Conservation (phyloP, 2,113 vertebrate genomes). For the Cochlearius cochlearius region DNA sequence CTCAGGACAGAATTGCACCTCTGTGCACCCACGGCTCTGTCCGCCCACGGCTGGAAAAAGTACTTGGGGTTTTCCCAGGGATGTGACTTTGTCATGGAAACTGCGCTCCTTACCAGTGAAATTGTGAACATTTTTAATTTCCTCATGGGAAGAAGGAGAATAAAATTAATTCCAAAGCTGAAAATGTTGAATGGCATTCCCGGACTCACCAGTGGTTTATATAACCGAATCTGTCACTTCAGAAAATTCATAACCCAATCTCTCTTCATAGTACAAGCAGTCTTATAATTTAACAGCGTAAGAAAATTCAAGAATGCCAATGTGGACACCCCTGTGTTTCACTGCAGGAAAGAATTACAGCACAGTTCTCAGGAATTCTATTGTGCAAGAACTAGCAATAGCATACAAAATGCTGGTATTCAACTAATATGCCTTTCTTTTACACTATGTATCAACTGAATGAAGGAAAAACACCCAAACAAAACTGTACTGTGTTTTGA, state of each 20-base stretch:
- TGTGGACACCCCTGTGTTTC: slow-evolving; percentile 57
- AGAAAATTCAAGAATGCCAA: slow-evolving; percentile 54
- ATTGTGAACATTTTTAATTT: slow-evolving; percentile 23
- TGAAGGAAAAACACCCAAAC: slow-evolving; percentile 5
- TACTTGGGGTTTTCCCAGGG: slow-evolving; percentile 2
- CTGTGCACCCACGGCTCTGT: neutral
- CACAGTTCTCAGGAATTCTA: slow-evolving; percentile 42
- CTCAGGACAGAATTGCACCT: neutral
- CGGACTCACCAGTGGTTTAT: neutral
- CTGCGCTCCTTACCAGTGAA: neutral
- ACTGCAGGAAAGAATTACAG: slow-evolving; percentile 53
- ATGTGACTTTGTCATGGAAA: slow-evolving; percentile 48
- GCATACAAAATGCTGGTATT: slow-evolving; percentile 23
- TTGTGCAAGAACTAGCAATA: slow-evolving; percentile 22
- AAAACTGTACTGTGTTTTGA: slow-evolving; percentile 8
- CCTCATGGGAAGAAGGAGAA: neutral
- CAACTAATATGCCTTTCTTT: slow-evolving; percentile 17
- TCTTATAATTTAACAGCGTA: slow-evolving; percentile 50
- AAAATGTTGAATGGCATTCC: slow-evolving; percentile 30
- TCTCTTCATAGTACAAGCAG: slow-evolving; percentile 17
- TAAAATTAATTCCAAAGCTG: slow-evolving; percentile 55
- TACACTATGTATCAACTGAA: neutral
- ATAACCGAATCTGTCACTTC: neutral
- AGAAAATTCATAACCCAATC: slow-evolving; percentile 44
- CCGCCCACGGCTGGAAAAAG: neutral